Conservation (phyloP, 2,888 invertebrate species). For the Idaea dimidiata region DNA sequence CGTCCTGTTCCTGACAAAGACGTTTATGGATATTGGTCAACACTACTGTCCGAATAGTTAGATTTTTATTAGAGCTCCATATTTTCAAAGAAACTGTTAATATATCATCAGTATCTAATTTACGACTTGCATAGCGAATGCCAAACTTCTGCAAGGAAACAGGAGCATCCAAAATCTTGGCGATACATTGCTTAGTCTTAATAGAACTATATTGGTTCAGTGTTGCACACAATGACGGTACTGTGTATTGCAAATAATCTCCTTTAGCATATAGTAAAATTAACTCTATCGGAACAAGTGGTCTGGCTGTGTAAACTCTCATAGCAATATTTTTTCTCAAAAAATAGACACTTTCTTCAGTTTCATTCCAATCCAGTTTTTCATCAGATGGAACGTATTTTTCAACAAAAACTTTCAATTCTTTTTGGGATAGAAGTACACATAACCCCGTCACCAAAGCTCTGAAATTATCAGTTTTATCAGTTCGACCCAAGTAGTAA, state of each 20-base stretch:
- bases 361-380: constrained; percentile 52
- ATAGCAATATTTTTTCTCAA: constrained; percentile 55
- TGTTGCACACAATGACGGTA: constrained; percentile 57
- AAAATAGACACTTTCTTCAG: constrained; percentile 47
- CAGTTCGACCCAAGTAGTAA: constrained; percentile 38
- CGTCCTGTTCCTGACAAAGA: constrained; percentile 46
- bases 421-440: constrained; percentile 38
- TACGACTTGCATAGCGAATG: constrained; percentile 49
- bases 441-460: constrained; percentile 51
- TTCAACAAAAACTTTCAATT: constrained; percentile 42
- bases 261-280: constrained; percentile 57
- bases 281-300: constrained; percentile 48
- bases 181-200: constrained; percentile 39
- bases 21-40: constrained; percentile 49
- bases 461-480: constrained; percentile 39
- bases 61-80: constrained; percentile 54
- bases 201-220: constrained; percentile 48
- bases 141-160: constrained; percentile 65
- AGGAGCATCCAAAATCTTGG: constrained; percentile 47
- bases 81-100: constrained; percentile 42
- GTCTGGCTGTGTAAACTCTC: constrained; percentile 60
- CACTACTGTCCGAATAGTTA: constrained; percentile 52
- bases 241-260: constrained; percentile 57
- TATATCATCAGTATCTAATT: constrained; percentile 41
- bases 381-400: constrained; percentile 49